Conservation (phyloP, 2,888 invertebrate species). For the Macrosoma leucophasiata region DNA sequence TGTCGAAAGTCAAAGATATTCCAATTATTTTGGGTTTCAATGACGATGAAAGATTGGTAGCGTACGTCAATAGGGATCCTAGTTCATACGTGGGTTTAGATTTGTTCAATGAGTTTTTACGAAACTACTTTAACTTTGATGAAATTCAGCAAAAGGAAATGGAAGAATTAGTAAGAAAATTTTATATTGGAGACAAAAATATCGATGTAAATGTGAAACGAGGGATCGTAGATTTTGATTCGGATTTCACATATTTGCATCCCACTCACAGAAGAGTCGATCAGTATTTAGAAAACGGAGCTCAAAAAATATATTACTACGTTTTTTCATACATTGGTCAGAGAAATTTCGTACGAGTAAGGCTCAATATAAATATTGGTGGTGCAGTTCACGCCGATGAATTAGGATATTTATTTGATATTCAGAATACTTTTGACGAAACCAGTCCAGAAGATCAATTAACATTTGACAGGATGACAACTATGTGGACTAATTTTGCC, state of each 20-base stretch:
- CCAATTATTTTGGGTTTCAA: constrained; percentile 42
- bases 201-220: constrained; percentile 16
- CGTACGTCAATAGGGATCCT: constrained; percentile 20
- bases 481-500: constrained; percentile 33
- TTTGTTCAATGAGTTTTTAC: constrained; percentile 23
- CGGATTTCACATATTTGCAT: constrained; percentile 31
- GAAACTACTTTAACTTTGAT: constrained; percentile 23
- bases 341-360: constrained; percentile 18
- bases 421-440: constrained; percentile 20
- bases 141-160: constrained; percentile 23
- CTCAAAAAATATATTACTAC: constrained; percentile 27
- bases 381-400: constrained; percentile 33
- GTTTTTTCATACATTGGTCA: constrained; percentile 31
- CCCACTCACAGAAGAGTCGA: constrained; percentile 28
- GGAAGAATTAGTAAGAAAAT: constrained; percentile 23
- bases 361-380: constrained; percentile 3
- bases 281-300: constrained; percentile 27
- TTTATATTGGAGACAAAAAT: constrained; percentile 33
- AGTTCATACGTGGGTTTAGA: constrained; percentile 28
- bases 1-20: constrained; percentile 33
- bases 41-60: constrained; percentile 32
- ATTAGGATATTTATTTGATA: constrained; percentile 34
- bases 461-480: constrained; percentile 28
- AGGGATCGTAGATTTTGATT: constrained; percentile 26
- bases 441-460: constrained; percentile 25